These are phyloP conservation scores for Heteractis magnifica DNA, from an alignment of 92 coral and sea anemone genomes.

Conservation along the genomic window DNA sequence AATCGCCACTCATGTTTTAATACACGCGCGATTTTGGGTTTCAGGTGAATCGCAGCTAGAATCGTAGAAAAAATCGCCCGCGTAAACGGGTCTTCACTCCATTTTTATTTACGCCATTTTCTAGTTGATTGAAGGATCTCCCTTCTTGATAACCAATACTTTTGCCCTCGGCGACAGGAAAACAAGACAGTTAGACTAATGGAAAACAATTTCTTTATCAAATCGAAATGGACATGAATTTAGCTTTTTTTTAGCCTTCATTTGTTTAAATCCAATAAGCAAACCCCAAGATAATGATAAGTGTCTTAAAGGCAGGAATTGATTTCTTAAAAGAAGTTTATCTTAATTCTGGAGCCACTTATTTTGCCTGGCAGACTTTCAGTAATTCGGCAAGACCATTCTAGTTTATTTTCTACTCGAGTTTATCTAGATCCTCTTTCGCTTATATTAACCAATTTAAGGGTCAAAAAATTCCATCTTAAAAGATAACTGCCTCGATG, in stretches of 20 bases:
- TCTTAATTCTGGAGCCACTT: background rate
- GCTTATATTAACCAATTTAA: background rate
- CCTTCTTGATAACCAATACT: no score
- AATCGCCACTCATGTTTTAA: no score
- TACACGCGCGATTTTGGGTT: no score
- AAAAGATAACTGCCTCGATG: background rate
- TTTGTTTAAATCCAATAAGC: background rate
- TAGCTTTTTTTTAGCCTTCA: background rate
- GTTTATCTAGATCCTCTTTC: background rate
- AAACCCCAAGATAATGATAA: background rate
- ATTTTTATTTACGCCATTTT: no score
- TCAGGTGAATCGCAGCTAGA: no score
- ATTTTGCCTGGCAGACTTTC: background rate
- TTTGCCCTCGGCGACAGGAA: no score
- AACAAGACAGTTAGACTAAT: background rate
- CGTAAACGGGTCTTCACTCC: no score
- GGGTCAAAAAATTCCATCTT: background rate
- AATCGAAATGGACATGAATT: background rate
- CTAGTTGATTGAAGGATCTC: no score
- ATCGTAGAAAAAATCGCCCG: no score
- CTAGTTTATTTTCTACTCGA: background rate
- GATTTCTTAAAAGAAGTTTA: background rate
- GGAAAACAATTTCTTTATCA: background rate
- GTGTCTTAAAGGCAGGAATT: background rate
- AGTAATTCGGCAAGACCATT: background rate